Evolutionary conservation across 37 sponge, comb jelly and placozoan species (phyloP).

Genomic region (Hormiphora californensis): DNA sequence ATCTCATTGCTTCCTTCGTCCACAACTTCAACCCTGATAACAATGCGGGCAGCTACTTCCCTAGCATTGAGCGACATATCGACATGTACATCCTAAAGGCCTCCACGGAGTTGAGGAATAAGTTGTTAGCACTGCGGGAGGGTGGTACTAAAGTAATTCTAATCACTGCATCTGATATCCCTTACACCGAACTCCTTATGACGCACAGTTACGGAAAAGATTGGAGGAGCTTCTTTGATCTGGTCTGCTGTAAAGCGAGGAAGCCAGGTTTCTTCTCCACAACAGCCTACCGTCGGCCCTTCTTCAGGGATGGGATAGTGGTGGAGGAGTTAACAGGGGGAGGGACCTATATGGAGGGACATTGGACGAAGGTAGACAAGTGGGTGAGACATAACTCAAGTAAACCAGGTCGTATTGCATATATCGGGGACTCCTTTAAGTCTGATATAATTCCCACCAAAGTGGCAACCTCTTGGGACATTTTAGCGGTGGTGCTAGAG

Average conservation of each 20-base stretch:
- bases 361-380: conserved; percentile 21
- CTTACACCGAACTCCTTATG: conserved; percentile 39
- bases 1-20: background rate
- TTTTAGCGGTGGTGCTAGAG: background rate
- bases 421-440: conserved; percentile 41
- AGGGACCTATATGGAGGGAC: background rate
- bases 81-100: background rate
- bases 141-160: background rate
- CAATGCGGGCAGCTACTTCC: background rate
- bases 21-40: conserved; percentile 38
- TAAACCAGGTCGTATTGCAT: background rate
- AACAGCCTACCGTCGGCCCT: background rate
- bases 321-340: background rate
- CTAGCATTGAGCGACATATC: background rate
- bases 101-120: background rate
- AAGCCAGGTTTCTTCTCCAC: conserved; percentile 28
- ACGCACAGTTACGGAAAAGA: background rate
- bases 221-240: conserved; percentile 37
- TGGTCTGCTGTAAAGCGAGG: background rate
- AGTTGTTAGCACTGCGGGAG: background rate
- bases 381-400: background rate
- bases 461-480: background rate
- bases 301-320: background rate
- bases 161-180: conserved; percentile 8
- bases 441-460: conserved; percentile 33